Percentiles rank a stretch among this genome's conserved stretches.
Conservation (phyloP, 2,888 invertebrate species). For the Caradrina clavipalpis region DNA sequence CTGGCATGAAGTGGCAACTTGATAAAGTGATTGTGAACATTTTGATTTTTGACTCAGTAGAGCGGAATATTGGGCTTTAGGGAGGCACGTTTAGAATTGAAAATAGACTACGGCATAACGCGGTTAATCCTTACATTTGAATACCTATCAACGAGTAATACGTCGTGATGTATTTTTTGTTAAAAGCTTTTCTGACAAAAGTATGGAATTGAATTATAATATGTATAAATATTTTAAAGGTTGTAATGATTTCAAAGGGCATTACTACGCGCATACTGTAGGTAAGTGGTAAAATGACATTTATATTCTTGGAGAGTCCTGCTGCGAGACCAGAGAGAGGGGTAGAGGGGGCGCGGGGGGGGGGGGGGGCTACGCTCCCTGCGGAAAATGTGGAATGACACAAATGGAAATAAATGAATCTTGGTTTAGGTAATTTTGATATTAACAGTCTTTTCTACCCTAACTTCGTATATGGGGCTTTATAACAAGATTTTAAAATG, state of each 20-base stretch:
- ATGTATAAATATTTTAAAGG: slow-evolving; percentile 22
- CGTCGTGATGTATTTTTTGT: slow-evolving; percentile 2
- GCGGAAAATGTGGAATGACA: slow-evolving; percentile 70
- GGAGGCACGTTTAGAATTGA: slow-evolving; percentile 28
- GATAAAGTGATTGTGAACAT: slow-evolving; percentile 26
- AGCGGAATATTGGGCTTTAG: slow-evolving; percentile 32
- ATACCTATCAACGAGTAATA: neutral
- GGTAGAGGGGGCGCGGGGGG: slow-evolving; percentile 45
- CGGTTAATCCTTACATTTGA: slow-evolving; percentile 6
- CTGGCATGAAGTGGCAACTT: slow-evolving; percentile 14
- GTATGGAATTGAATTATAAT: slow-evolving; percentile 30
- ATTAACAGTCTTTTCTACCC: slow-evolving; percentile 51
- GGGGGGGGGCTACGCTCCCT: slow-evolving; percentile 52
- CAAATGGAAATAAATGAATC: slow-evolving; percentile 78
- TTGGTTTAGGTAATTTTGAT: slow-evolving; percentile 63
- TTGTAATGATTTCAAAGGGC: slow-evolving; percentile 49
- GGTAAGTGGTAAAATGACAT: slow-evolving; percentile 69
- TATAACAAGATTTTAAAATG: slow-evolving; percentile 20
- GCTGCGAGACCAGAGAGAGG: slow-evolving; percentile 51
- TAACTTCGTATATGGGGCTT: slow-evolving; percentile 5
- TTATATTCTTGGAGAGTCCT: slow-evolving; percentile 71
- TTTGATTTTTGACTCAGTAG: slow-evolving; percentile 29
- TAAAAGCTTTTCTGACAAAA: slow-evolving; percentile 15
- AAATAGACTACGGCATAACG: slow-evolving; percentile 25
- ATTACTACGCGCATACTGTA: slow-evolving; percentile 56